phyloP scores from a whole-genome alignment of 2,797 vertebrate species.

The Tapera naevia region DNA sequence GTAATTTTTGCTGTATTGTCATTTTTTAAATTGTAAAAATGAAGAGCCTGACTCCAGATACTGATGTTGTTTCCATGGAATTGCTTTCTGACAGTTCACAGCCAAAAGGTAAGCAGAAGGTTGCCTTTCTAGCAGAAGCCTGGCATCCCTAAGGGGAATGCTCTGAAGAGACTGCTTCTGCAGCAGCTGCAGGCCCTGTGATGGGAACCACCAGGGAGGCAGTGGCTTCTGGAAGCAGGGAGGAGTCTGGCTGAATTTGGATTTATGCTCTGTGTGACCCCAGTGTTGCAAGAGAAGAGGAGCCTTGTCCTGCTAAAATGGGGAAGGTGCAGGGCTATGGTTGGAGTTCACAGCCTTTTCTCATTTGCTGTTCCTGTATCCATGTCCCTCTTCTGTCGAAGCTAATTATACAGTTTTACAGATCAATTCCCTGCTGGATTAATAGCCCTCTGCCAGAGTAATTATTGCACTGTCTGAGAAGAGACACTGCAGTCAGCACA shows the following conservation, averaged over 20 bases:
- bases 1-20: neutral
- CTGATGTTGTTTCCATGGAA: neutral
- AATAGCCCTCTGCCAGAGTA: neutral
- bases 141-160: neutral
- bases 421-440: slow-evolving; percentile 43
- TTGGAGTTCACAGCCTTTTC: neutral
- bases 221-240: neutral
- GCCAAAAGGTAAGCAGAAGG: neutral
- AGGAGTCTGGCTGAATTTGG: neutral
- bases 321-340: neutral
- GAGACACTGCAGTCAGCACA: neutral
- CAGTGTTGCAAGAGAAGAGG: neutral
- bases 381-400: neutral
- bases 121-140: neutral
- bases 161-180: neutral
- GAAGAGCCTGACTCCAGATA: neutral
- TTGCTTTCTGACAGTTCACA: neutral
- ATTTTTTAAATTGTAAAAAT: neutral
- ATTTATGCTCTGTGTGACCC: neutral
- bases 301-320: neutral
- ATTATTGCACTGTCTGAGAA: neutral
- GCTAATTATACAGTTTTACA: slow-evolving; percentile 27
- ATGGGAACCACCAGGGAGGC: neutral
- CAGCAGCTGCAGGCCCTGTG: neutral
- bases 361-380: neutral